These are phyloP conservation scores for Erynnis tages DNA, from an alignment of 2,888 invertebrate species.

Conservation along the genomic window DNA sequence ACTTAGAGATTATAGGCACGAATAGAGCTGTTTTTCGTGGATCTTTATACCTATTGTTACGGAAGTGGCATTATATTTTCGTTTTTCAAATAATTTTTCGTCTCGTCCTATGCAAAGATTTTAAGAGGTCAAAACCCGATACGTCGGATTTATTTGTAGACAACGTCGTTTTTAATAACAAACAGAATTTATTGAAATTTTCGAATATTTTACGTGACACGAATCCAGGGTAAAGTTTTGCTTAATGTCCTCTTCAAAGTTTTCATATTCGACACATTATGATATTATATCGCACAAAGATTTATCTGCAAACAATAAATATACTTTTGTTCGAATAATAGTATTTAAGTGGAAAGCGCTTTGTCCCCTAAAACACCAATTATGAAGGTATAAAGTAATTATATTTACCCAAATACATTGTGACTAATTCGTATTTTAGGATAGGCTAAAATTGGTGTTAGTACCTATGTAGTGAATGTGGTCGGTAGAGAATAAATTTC, in stretches of 20 bases:
- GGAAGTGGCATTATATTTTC: slow-evolving; percentile 16
- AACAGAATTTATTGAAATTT: slow-evolving; percentile 42
- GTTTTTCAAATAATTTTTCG: slow-evolving; percentile 18
- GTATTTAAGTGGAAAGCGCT: slow-evolving; percentile 46
- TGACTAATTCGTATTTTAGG: slow-evolving; percentile 49
- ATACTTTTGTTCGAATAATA: slow-evolving; percentile 36
- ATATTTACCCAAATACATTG: slow-evolving; percentile 48
- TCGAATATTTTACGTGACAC: slow-evolving; percentile 60
- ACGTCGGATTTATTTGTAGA: slow-evolving; percentile 20
- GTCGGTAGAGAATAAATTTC: slow-evolving; percentile 59
- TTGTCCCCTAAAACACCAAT: slow-evolving; percentile 65
- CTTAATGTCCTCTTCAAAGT: slow-evolving; percentile 37
- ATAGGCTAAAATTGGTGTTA: slow-evolving; percentile 61
- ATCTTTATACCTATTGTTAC: slow-evolving; percentile 12
- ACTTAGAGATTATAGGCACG: slow-evolving; percentile 34
- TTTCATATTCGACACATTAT: slow-evolving; percentile 35
- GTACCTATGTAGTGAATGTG: slow-evolving; percentile 68
- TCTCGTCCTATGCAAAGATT: slow-evolving; percentile 25
- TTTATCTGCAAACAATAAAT: slow-evolving; percentile 15
- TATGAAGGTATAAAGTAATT: slow-evolving; percentile 40
- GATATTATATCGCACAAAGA: slow-evolving; percentile 43
- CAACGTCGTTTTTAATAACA: slow-evolving; percentile 11
- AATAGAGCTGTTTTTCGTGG: slow-evolving; percentile 16
- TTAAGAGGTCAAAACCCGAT: slow-evolving; percentile 1
- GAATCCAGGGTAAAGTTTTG: slow-evolving; percentile 61